Evolutionary conservation across 2,113 vertebrate species (phyloP).

Genomic region (cat (Felis catus)): DNA sequence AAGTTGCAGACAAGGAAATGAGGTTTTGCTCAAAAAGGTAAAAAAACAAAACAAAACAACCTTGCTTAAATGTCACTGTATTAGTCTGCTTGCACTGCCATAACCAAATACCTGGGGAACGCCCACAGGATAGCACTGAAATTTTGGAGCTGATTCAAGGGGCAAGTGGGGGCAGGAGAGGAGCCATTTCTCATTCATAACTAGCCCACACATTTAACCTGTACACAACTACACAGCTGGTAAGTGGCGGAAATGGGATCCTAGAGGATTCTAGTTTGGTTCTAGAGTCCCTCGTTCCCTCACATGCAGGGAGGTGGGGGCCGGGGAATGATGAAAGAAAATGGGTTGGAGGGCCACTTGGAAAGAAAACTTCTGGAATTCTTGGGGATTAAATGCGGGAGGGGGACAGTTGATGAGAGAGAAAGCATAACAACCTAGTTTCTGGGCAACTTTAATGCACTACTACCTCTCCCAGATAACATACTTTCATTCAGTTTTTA

Average conservation of each 20-base stretch:
- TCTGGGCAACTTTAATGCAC: background rate
- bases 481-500: background rate
- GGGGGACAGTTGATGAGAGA: background rate
- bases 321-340: background rate
- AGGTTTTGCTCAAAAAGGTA: constrained; percentile 1
- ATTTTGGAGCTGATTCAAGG: background rate
- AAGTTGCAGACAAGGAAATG: background rate
- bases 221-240: too few species aligned
- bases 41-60: background rate
- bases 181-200: rapidly evolving
- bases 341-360: background rate
- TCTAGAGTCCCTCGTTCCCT: background rate
- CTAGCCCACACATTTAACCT: background rate
- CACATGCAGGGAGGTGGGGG: background rate
- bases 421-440: background rate
- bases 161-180: background rate
- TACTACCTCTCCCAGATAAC: background rate
- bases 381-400: background rate
- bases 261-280: background rate
- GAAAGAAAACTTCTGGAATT: background rate
- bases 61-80: background rate
- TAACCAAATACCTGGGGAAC: background rate
- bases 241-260: background rate
- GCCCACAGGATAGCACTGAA: background rate
- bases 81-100: background rate